Evolutionary conservation across 2,888 invertebrate species (phyloP), one percentile per base, ranked within the genome.

Genomic region (Scaeva pyrastri): DNA sequence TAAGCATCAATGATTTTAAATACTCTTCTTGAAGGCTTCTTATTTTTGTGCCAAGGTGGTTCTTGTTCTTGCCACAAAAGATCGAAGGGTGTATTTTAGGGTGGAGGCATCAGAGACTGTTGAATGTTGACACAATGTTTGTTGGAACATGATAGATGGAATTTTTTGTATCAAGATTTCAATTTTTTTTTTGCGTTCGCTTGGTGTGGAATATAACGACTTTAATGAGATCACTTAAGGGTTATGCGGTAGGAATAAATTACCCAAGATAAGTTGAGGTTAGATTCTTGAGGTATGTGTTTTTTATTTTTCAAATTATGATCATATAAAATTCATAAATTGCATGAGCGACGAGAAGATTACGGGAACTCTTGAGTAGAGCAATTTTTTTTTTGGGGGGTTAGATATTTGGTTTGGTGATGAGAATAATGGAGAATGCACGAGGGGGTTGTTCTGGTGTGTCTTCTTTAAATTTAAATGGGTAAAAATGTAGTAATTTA

Each of bases 1-100:
- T 48, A 64, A 64, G 64, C 64, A 26, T 64, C 64, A 16, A 45
- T 64, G 64, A 64, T 45, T 64, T 64, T 64, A 64, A 64, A 64
- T 64, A 45, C 60, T 60, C 60, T 60, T 60, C 64, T 45, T 45
- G 16, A 8, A 64, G 43, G 23, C 31, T 56, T 36, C 8, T 56
- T 55, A 12, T 31, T 26, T 45, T n/a, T 60, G 8, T 41, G n/a
- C n/a, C 23, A 1, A 58, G 31, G 31, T 31, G 31, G 31, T 31
- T 31, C 8, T n/a, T 6, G 36, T 19, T 19, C 14, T 21, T 60
- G 4, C 3, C 8, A 41, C 1, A 41, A 2, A 19, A 4, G 6
- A 5, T 58, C 19, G 2, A 7, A 3, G 8, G 60, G 21, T n/a
- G n/a, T n/a, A n/a, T n/a, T n/a, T n/a, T n/a, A 56, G 31, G 19